Evolutionary conservation across 2,888 invertebrate species (phyloP), one percentile per base, ranked within the genome.

Genomic region (Campoplex capitator): DNA sequence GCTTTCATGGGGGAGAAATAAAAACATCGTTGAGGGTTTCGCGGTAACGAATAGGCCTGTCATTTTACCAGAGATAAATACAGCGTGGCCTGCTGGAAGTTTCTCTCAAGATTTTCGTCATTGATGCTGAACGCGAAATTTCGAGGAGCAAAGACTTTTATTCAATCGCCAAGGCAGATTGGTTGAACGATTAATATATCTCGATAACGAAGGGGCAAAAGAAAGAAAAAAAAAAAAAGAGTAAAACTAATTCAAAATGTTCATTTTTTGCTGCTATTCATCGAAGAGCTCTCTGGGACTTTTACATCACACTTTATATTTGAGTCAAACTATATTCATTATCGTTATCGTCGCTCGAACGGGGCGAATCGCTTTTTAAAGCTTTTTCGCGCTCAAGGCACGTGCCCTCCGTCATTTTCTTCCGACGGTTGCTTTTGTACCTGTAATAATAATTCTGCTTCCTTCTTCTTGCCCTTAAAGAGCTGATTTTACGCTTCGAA

Each of bases 301-400:
- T 58, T 58, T 28, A 2, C 13, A 13, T 18, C 62, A 62, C 16
- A 32, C 62, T 62, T 16, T 62, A 32, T 62, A 32, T 62, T 62
- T 16, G 16, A 42, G 42, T 28, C 3, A n/a, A 42, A 35, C 51
- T 35, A 62, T 35, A 62, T 42, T 83, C 75, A 71, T 70, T 79
- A 83, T 83, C 78, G 42, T 83, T 83, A 73, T 86, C 70, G 76
- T 67, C 65, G 67, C 73, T 75, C 51, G 77, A 56, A 45, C 51
- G 62, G 7, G 54, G 73, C 54, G 23, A 67, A 73, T 85, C 68
- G 68, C 74, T 75, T 71, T 67, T 68, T 62, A 54, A 80, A 83
- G 71, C 83, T 70, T 23, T 80, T 83, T 71, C 54, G 83, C 54
- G 80, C 79, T 80, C 83, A 78, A 80, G 79, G 86, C 83, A 83